These are phyloP conservation scores for Trachelus stipa DNA, from an alignment of 2,888 invertebrate genomes.

Conservation along the genomic window DNA sequence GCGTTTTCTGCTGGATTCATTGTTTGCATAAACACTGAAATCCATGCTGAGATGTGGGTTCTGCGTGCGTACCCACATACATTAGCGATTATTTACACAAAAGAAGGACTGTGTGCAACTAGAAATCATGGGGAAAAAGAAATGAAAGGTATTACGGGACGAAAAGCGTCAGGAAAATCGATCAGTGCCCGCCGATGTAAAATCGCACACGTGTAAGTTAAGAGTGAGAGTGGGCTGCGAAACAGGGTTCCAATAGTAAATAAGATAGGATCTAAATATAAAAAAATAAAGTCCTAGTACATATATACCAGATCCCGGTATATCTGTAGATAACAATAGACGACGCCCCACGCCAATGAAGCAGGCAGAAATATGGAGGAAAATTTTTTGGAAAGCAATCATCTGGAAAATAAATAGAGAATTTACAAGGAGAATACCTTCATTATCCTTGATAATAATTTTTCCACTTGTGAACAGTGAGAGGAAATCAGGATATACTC, in stretches of 20 bases:
- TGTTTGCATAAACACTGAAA: too few relatives aligned
- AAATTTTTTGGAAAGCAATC: background rate
- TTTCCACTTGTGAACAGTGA: background rate
- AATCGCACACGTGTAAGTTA: too few relatives aligned
- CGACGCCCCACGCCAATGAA: background rate
- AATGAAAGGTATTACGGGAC: background rate
- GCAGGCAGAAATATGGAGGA: background rate
- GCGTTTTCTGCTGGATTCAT: too few relatives aligned
- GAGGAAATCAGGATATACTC: background rate
- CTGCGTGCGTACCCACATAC: too few relatives aligned
- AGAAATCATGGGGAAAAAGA: too few relatives aligned
- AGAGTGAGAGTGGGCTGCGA: too few relatives aligned
- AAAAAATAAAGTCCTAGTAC: background rate
- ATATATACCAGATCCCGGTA: background rate
- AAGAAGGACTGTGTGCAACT: too few relatives aligned
- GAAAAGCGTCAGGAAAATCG: background rate
- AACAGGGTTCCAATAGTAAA: background rate
- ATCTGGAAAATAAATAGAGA: background rate
- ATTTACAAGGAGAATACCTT: background rate
- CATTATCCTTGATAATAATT: background rate
- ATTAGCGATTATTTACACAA: too few relatives aligned
- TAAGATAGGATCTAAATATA: background rate
- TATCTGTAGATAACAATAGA: background rate
- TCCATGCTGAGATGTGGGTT: too few relatives aligned
- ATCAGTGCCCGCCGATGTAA: background rate